A percentile compares a stretch with the other conserved stretches of the same genome.
These are phyloP conservation scores for Salminus brasiliensis DNA, from an alignment of 2,113 vertebrate species.

Conservation along the genomic window DNA sequence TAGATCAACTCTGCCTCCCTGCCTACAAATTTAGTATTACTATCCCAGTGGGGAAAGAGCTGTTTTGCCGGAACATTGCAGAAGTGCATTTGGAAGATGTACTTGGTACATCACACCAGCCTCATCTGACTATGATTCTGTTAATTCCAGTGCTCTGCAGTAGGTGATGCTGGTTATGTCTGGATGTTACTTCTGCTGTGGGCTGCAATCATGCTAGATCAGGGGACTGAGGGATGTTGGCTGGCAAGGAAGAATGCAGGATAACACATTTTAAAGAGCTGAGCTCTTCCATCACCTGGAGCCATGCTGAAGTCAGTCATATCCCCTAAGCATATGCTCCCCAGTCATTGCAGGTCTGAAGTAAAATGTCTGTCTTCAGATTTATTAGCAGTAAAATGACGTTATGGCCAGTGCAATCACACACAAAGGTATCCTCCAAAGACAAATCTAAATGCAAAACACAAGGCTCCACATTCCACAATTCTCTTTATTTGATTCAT, in stretches of 20 bases:
- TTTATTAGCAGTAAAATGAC: background rate
- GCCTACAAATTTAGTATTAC: constrained; percentile 41
- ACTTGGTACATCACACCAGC: background rate
- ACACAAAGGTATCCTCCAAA: background rate
- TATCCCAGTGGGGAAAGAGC: constrained; percentile 25
- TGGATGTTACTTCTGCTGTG: constrained; percentile 13
- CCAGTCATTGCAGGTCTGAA: constrained; percentile 22
- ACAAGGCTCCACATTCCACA: background rate
- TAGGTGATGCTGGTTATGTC: background rate
- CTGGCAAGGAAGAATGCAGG: constrained; percentile 35
- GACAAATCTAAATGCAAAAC: background rate
- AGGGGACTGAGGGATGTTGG: constrained; percentile 27
- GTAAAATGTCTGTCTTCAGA: background rate
- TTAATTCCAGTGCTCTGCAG: constrained; percentile 3
- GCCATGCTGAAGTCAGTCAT: constrained; percentile 1
- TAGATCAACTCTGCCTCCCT: constrained; percentile 19
- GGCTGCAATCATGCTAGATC: constrained; percentile 24
- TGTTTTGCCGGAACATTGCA: constrained; percentile 31
- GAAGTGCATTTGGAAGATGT: constrained; percentile 23
- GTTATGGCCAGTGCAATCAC: background rate
- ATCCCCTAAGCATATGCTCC: constrained; percentile 29
- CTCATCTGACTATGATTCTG: background rate
- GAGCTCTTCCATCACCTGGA: constrained; percentile 12
- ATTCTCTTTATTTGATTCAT: background rate
- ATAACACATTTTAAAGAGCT: constrained; percentile 38